Conservation (phyloP, 2,888 invertebrate species). For the Bimastos eiseni region DNA sequence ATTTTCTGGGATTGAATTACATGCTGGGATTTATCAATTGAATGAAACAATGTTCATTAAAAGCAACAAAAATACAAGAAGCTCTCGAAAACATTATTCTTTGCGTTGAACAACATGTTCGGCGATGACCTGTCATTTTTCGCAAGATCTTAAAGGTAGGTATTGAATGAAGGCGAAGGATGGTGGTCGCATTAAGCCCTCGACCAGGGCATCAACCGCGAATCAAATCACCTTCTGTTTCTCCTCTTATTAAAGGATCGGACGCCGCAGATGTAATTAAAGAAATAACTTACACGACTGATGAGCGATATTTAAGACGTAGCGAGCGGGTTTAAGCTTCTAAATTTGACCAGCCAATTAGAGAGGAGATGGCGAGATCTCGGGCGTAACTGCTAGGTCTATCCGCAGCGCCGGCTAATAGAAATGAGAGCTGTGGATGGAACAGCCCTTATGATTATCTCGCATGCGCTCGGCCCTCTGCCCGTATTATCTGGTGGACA, state of each 20-base stretch:
- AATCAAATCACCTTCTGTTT: neutral
- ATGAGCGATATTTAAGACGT: slow-evolving; percentile 6
- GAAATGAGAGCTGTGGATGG: neutral
- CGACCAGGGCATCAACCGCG: neutral
- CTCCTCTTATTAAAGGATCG: neutral
- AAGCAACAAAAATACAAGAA: neutral
- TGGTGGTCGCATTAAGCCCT: neutral
- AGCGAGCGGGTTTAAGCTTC: neutral
- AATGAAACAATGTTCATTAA: too few species aligned
- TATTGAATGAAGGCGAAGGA: neutral
- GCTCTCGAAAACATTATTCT: too few species aligned
- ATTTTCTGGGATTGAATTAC: neutral
- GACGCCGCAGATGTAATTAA: slow-evolving; percentile 6
- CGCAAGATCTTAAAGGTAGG: neutral
- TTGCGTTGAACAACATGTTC: neutral
- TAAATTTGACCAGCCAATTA: neutral
- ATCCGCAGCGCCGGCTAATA: neutral
- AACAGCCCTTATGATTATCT: slow-evolving; percentile 1
- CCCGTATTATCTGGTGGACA: neutral
- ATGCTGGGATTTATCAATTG: too few species aligned
- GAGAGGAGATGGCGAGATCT: neutral
- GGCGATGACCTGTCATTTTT: neutral
- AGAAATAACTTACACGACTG: neutral
- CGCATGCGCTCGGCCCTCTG: neutral
- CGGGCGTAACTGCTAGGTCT: neutral